These are phyloP conservation scores for Oasisia sp. DNA, from an alignment of 2,888 invertebrate species.

Conservation along the genomic window DNA sequence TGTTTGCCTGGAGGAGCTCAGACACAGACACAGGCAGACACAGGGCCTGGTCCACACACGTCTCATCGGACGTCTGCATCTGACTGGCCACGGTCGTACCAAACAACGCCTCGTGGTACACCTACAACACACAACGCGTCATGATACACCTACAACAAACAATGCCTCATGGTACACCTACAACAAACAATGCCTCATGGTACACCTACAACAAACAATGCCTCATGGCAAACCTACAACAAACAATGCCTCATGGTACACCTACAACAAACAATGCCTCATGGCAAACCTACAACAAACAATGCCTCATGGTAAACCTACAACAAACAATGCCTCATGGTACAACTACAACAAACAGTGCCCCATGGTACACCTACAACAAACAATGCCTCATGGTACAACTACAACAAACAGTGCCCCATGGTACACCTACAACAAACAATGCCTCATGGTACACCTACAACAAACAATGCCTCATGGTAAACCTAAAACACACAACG, in stretches of 20 bases:
- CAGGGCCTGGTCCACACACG: slow-evolving; percentile 79
- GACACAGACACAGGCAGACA: slow-evolving; percentile 96
- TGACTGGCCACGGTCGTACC: slow-evolving; percentile 60
- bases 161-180: neutral
- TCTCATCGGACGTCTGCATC: slow-evolving; percentile 62
- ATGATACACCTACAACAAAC: neutral
- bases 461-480: neutral
- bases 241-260: neutral
- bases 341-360: neutral
- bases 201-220: neutral
- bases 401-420: neutral
- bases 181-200: neutral
- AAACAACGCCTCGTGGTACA: slow-evolving; percentile 69
- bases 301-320: neutral
- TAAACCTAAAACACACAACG: neutral
- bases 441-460: neutral
- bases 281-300: neutral
- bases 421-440: neutral
- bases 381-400: neutral
- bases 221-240: neutral
- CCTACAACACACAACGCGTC: slow-evolving; percentile 57
- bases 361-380: neutral
- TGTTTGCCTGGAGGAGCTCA: slow-evolving; percentile 80
- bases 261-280: neutral
- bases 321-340: neutral